Evolutionary conservation across 2,113 vertebrate species (phyloP), one percentile per base, ranked within the genome.

Genomic region (Copsychus sechellarum): DNA sequence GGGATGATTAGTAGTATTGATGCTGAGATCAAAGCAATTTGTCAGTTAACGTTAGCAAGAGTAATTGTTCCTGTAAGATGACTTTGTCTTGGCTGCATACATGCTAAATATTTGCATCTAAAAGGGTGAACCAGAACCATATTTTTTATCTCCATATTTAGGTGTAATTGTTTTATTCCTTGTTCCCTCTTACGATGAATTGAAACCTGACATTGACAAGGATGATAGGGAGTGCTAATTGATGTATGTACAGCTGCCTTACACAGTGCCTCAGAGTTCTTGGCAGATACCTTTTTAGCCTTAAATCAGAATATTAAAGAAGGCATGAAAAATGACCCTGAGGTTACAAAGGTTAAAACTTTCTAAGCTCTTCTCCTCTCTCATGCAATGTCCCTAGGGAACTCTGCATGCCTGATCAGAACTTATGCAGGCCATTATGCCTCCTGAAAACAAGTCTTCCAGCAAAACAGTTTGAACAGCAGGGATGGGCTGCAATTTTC

Each of bases 391-490:
- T 65, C 91, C 18, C 4, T 70, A 67, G 78, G 84, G 91, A 93
- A 51, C 84, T 94, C 50, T 94, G 81, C 85, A 15, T 93, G 83
- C 81, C 84, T 73, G 81, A 40, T 95, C 93, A 89, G 86, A 95
- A 86, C 88, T 87, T 92, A 65, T 2, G 43, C 80, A 83, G 83
- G 69, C 80, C 78, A 47, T 78, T 80, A 83, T 95, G 79, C 85
- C 65, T 92, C 45, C 83, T 90, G 86, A 95, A 96, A 94, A 94
- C 82, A 93, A 92, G 76, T 86, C 88, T 92, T 92, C 67, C 88
- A 93, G 80, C 88, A 96, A 95, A 97, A 90, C 86, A 81, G 84
- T 71, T 90, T 90, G 79, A 97, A 88, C 88, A 86, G 92, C 95
- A 81, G 95, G 95, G 96, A 96, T 91, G 70, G 91, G 72, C 86